These are phyloP conservation scores for Sturnus vulgaris DNA, from an alignment of 2,113 vertebrate species.

Conservation along the genomic window DNA sequence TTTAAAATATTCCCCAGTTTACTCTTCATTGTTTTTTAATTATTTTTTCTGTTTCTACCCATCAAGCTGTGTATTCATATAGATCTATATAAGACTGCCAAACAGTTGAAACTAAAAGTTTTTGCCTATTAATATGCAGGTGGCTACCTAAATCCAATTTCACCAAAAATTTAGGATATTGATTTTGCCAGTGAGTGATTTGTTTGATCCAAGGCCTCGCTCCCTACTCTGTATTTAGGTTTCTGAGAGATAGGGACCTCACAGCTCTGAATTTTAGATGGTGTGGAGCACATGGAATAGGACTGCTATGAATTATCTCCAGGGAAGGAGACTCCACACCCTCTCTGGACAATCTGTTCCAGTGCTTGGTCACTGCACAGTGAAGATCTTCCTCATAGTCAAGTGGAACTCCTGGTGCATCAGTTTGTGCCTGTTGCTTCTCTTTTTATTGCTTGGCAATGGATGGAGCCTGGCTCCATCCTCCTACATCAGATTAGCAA, in stretches of 20 bases:
- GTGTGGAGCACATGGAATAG: neutral
- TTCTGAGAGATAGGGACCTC: neutral
- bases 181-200: neutral
- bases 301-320: neutral
- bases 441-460: neutral
- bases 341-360: neutral
- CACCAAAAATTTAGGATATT: neutral
- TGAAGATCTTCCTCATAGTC: neutral
- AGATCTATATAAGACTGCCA: neutral
- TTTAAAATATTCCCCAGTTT: neutral
- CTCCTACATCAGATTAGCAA: neutral
- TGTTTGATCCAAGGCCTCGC: neutral
- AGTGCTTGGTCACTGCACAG: neutral
- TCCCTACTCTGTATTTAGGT: neutral
- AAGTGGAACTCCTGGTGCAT: neutral
- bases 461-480: neutral
- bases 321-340: neutral
- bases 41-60: neutral
- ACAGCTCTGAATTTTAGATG: neutral
- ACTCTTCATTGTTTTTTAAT: neutral
- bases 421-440: neutral
- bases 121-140: neutral
- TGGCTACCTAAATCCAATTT: neutral
- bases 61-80: neutral
- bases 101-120: neutral